phyloP scores from a whole-genome alignment of 2,888 invertebrate species.

The Altica lythri region DNA sequence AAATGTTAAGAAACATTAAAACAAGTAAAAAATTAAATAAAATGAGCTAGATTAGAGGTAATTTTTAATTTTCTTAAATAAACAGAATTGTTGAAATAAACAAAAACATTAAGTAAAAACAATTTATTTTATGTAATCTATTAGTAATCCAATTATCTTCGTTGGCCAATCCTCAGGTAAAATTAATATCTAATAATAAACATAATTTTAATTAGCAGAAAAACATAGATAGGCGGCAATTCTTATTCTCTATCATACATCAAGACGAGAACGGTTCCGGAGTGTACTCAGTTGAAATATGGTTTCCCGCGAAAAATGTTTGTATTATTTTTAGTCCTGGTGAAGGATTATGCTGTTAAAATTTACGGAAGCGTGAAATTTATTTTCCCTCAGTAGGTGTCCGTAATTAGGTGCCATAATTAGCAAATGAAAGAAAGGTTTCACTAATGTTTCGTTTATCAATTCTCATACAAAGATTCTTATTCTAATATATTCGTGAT shows the following conservation, averaged over 20 bases:
- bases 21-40: no score
- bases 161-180: no score
- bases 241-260: slow-evolving; percentile 6
- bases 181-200: slow-evolving; percentile 10
- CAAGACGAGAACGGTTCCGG: slow-evolving; percentile 13
- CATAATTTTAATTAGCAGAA: slow-evolving; percentile 4
- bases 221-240: slow-evolving; percentile 2
- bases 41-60: no score
- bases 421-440: slow-evolving; percentile 10
- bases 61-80: no score
- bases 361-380: slow-evolving; percentile 20
- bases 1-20: no score
- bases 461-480: no score
- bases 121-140: no score
- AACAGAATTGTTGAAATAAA: no score
- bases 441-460: slow-evolving; percentile 7
- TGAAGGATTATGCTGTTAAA: slow-evolving; percentile 15
- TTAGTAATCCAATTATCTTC: no score
- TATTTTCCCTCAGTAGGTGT: slow-evolving; percentile 13
- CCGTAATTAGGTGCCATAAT: slow-evolving; percentile 18
- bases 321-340: slow-evolving; percentile 8
- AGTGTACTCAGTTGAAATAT: slow-evolving; percentile 13
- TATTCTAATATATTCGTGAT: no score
- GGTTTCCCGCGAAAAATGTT: slow-evolving; percentile 22
- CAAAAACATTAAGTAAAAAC: no score